These are phyloP conservation scores for Nymphalis io DNA, from an alignment of 1,140 invertebrate genomes.

Conservation along the genomic window DNA sequence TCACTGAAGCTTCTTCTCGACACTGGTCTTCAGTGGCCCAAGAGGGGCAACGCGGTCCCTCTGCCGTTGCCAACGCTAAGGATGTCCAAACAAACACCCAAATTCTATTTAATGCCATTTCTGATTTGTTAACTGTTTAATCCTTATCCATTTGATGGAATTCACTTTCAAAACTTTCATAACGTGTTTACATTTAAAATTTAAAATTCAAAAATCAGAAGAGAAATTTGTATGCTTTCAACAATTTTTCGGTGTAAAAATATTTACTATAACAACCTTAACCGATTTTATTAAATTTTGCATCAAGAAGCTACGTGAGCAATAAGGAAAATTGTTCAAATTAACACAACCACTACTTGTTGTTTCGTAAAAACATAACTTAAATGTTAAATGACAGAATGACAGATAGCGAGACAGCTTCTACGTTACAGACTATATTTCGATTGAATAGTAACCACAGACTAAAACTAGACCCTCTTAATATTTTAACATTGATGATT, in stretches of 20 bases:
- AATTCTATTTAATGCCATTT: conserved; percentile 19
- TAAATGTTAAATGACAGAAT: not conserved
- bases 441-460: too few relatives aligned
- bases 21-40: conserved; percentile 8
- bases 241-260: not conserved
- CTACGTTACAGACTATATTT: not conserved
- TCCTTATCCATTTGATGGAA: not conserved
- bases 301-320: not conserved
- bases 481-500: too few relatives aligned
- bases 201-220: not conserved
- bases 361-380: conserved; percentile 3
- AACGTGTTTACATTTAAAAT: not conserved
- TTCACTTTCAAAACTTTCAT: conserved; percentile 1
- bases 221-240: not conserved
- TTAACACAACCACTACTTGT: not conserved
- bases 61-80: not conserved
- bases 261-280: not conserved
- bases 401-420: not conserved
- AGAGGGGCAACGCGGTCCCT: conserved; percentile 12
- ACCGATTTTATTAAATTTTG: not conserved
- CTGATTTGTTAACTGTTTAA: not conserved
- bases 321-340: not conserved
- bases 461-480: too few relatives aligned
- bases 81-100: conserved; percentile 1
- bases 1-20: conserved; percentile 10